Evolutionary conservation across 2,888 invertebrate species (phyloP).

Genomic region (Antitype chi): DNA sequence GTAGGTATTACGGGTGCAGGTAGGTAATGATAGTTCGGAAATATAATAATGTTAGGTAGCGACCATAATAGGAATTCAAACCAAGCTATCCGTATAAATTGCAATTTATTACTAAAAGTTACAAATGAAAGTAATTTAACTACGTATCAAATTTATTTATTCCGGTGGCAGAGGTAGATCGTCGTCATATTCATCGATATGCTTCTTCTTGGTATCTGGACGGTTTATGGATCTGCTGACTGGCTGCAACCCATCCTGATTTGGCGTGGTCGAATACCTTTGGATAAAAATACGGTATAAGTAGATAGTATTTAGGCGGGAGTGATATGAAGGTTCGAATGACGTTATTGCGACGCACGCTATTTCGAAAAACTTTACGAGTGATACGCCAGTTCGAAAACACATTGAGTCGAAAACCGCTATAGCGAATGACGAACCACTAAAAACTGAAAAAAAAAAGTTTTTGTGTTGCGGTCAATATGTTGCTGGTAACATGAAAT

Average conservation of each 20-base stretch:
- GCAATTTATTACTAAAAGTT: constrained; percentile 37
- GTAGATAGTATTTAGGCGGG: no score
- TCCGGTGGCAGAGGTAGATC: constrained; percentile 88
- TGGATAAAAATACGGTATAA: constrained; percentile 23
- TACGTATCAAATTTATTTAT: constrained; percentile 59
- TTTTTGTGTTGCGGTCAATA: neutral
- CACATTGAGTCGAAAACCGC: no score
- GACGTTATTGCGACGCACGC: no score
- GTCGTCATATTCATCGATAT: constrained; percentile 82
- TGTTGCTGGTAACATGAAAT: neutral
- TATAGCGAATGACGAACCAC: no score
- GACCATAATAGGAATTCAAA: neutral
- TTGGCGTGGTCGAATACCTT: constrained; percentile 68
- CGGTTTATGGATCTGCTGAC: constrained; percentile 73
- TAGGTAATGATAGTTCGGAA: neutral
- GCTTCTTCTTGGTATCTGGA: constrained; percentile 76
- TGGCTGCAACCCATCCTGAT: constrained; percentile 75
- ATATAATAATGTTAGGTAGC: neutral
- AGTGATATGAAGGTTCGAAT: no score
- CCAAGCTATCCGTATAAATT: constrained; percentile 15
- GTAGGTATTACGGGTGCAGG: neutral
- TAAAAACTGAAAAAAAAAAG: no score
- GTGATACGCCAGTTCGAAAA: no score
- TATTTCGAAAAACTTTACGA: no score
- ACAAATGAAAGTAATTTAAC: constrained; percentile 11